Conservation (phyloP, 2,113 vertebrate genomes). For the Eublepharis macularius region DNA sequence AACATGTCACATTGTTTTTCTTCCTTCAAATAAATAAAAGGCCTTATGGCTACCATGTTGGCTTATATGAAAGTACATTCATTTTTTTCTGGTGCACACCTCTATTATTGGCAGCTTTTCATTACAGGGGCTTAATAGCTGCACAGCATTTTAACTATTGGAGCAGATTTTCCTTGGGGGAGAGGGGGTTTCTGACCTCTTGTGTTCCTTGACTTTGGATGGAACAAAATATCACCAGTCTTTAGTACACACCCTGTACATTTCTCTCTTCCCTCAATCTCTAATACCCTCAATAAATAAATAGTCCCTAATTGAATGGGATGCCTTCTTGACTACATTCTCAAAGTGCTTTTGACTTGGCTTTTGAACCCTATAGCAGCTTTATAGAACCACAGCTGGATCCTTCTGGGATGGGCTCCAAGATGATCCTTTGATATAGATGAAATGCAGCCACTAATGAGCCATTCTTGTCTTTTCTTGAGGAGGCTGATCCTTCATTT, state of each 20-base stretch:
- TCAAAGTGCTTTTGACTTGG: conserved; percentile 41
- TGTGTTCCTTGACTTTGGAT: not conserved
- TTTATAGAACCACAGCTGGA: conserved; percentile 66
- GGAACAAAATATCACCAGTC: not conserved
- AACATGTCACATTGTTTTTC: not conserved
- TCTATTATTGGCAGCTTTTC: not conserved
- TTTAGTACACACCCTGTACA: conserved; percentile 9
- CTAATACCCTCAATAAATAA: conserved; percentile 32
- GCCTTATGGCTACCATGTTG: not conserved
- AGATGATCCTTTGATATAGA: conserved; percentile 59
- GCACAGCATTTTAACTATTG: not conserved
- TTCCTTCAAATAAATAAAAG: not conserved
- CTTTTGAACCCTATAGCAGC: not conserved
- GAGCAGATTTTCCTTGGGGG: conserved; percentile 14
- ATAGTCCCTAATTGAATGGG: conserved; percentile 25
- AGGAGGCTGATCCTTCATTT: conserved; percentile 37
- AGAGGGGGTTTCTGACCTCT: conserved; percentile 15
- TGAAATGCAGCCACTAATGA: conserved; percentile 57
- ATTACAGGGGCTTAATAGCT: not conserved
- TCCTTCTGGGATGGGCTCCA: conserved; percentile 64
- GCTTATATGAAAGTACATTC: not conserved
- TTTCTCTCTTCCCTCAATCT: not conserved
- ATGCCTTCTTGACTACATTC: conserved; percentile 39
- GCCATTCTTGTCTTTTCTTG: conserved; percentile 22
- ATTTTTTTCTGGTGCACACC: not conserved